Evolutionary conservation across 2,797 vertebrate species (phyloP).

Genomic region (Anguilla megastoma): DNA sequence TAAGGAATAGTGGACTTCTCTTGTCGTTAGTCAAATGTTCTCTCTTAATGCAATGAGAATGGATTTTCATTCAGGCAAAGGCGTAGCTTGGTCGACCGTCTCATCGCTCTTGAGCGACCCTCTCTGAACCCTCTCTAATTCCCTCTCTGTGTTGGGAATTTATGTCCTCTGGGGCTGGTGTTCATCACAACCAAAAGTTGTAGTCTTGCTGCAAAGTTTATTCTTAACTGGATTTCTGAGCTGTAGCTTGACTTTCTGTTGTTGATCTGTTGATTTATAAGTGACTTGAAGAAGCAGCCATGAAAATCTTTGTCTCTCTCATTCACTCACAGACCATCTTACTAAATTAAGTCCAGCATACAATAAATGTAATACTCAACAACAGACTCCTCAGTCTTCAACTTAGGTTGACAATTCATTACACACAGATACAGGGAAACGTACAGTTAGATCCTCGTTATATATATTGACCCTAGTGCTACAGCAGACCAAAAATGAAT

Average conservation of each 20-base stretch:
- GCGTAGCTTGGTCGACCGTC: background rate
- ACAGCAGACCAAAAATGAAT: background rate
- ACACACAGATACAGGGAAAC: background rate
- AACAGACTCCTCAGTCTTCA: background rate
- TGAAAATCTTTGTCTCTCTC: background rate
- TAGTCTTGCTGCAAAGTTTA: constrained; percentile 2
- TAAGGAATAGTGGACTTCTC: background rate
- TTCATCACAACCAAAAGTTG: background rate
- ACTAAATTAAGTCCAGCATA: background rate
- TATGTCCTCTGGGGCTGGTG: background rate
- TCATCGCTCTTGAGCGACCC: background rate
- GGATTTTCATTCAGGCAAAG: background rate
- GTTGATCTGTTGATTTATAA: background rate
- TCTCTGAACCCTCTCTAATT: background rate
- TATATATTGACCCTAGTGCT: background rate
- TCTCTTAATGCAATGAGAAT: background rate
- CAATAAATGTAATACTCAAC: background rate
- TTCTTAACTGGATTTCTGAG: constrained; percentile 19
- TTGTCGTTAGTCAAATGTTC: constrained; percentile 14
- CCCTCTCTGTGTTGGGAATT: background rate
- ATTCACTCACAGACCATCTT: background rate
- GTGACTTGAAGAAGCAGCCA: background rate
- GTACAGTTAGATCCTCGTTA: background rate
- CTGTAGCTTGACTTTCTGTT: constrained; percentile 33
- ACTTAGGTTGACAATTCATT: background rate